Base-by-base conservation (phyloP, 1,140 invertebrate species). In the Eriocheir sinensis region DNA sequence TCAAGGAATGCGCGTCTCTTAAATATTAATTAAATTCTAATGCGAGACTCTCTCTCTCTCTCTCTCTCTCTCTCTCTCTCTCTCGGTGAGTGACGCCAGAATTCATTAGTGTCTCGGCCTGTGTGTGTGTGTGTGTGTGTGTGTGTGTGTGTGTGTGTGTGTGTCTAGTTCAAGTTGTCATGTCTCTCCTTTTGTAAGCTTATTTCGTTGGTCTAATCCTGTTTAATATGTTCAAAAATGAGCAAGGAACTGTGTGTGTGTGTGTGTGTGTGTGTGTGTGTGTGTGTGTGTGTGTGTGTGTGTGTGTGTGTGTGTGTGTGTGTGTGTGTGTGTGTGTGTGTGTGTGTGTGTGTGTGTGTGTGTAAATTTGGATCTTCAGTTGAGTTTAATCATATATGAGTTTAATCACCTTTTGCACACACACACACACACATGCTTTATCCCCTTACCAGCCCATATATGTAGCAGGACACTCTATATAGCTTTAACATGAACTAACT, bases 301-400 rank as follows among this genome's bases (percentile, higher is more conserved):
- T 90, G 40, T 90, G n/a, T 48, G 48, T 90, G 32, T 90, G 48
- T 90, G 48, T 48, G 48, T 90, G 48, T 90, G 48, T 90, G 32
- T 90, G 48, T 90, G 48, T 90, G 48, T 90, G 48, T 90, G 48
- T 90, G 32, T 90, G 48, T 90, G 48, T 90, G 48, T 90, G 48
- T 90, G 48, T 90, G 48, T 48, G 15, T 90, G 48, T 90, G 30
- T 90, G 48, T 90, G 48, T 90, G 48, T 90, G 48, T 90, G 32
- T 90, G 48, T 90, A 38, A 53, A 32, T 90, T n/a, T 90, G 48
- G 48, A 34, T 80, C n/a, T 90, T 12, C 53, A 32, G 17, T 30
- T 48, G 48, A 30, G 48, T 48, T n/a, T 53, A 32, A n/a, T 2
- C 53, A 4, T 90, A 27, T 90, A 17, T 90, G 41, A 53, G 32